phyloP scores from a whole-genome alignment of 1,140 invertebrate genomes.

The Neelides sp. region DNA sequence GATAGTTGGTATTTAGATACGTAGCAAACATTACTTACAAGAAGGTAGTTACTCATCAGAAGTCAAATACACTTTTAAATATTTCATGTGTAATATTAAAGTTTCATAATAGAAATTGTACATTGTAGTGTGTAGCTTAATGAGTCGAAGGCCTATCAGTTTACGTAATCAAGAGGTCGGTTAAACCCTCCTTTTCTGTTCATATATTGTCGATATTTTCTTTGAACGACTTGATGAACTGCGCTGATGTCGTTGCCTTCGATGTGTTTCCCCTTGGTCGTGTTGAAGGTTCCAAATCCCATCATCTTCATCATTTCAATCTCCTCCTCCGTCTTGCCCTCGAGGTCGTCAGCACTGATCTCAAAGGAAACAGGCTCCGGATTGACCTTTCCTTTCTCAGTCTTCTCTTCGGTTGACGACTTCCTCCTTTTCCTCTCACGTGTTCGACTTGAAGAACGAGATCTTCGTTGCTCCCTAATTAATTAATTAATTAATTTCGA shows the following conservation, averaged over 20 bases:
- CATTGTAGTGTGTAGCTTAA: no score
- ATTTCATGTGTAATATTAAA: no score
- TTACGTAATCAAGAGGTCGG: conserved; percentile 85
- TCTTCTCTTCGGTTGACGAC: background rate
- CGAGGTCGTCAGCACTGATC: conserved; percentile 52
- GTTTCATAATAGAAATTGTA: no score
- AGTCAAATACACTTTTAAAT: no score
- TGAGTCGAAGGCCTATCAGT: no score
- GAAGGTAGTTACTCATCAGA: no score
- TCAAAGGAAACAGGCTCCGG: conserved; percentile 13
- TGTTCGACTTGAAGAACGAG: background rate
- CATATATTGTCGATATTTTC: conserved; percentile 98
- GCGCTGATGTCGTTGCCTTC: conserved; percentile 81
- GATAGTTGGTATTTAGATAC: no score
- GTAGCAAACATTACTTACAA: no score
- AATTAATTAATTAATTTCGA: background rate
- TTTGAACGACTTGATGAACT: conserved; percentile 87
- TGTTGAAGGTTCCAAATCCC: conserved; percentile 88
- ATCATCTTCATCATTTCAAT: conserved; percentile 91
- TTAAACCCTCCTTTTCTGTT: conserved; percentile 98
- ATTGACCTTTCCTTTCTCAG: background rate
- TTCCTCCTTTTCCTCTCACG: background rate
- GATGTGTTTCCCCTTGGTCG: conserved; percentile 90
- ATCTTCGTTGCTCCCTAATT: background rate
- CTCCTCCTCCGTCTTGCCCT: conserved; percentile 77